A percentile compares a stretch with the other conserved stretches of the same genome.
These are phyloP conservation scores for Mystacornis crossleyi DNA, from an alignment of 2,113 vertebrate species.

Conservation along the genomic window DNA sequence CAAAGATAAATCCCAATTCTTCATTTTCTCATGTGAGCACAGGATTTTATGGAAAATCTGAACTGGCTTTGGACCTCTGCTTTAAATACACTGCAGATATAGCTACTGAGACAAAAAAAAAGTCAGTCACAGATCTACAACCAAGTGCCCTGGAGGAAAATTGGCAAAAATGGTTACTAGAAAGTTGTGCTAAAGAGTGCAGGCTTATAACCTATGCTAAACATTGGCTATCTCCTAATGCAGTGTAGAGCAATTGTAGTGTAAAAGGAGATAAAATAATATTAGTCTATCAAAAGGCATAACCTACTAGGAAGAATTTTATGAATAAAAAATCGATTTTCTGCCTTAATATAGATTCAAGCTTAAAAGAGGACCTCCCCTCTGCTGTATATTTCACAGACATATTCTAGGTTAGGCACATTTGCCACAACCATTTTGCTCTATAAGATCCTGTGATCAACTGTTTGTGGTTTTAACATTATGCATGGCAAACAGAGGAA, in stretches of 20 bases:
- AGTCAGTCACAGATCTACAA: background rate
- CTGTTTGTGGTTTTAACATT: background rate
- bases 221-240: background rate
- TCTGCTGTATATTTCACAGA: background rate
- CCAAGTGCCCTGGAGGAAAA: background rate
- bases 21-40: background rate
- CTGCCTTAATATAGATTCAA: background rate
- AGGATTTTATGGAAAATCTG: background rate
- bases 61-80: background rate
- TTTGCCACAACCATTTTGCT: background rate
- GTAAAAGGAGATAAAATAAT: background rate
- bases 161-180: background rate
- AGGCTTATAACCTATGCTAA: background rate
- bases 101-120: background rate
- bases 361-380: background rate
- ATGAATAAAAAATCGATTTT: background rate
- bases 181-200: background rate
- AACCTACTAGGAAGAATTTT: background rate
- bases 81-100: background rate
- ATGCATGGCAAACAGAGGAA: slow-evolving; percentile 8
- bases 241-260: background rate
- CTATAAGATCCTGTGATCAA: background rate
- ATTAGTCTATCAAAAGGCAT: background rate
- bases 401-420: background rate
- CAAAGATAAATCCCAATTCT: background rate